Evolutionary conservation across 2,797 vertebrate species (phyloP), one percentile per base, ranked within the genome.

Genomic region (Takifugu rubripes): DNA sequence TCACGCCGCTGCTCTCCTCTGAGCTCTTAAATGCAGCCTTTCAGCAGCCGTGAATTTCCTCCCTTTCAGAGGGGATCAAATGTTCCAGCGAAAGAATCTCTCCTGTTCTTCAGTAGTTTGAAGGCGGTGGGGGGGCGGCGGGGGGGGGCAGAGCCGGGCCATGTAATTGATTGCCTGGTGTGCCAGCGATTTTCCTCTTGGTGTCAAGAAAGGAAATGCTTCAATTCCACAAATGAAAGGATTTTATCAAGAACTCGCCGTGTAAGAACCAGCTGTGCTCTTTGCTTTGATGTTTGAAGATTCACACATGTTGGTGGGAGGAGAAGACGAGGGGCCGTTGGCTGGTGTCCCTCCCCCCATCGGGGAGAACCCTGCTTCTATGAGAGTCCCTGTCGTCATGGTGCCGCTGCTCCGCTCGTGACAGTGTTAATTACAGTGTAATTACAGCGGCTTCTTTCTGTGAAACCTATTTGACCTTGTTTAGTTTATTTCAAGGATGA

Each of bases 11-110:
- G 74, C 75, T 65, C 77, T 84, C 79, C 83, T 72, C 85, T 85
- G 82, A 87, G 77, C 83, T 80, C 75, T 85, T 88, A 86, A 89
- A 85, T 82, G 75, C 82, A 78, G 82, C 80, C 83, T 88, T 84
- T 87, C 85, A 84, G 73, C 84, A 79, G 68, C 68, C 74, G 17
- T 12, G 66, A 81, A 79, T 82, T 79, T 88, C 72, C 75, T 84
- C 63, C 71, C 75, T 83, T 84, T 89, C 83, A 85, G 84, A 80
- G 57, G 68, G 87, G 81, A 88, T 87, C 80, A 89, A 84, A 86
- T 87, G 85, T 85, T 84, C 84, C 72, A 67, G 68, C 78, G 64
- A 61, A 69, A 79, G 73, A 73, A 68, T 63, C 64, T 79, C 81
- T 84, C 64, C 66, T 60, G 66, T 78, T 84, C 69, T 75, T 46